Base-by-base conservation (phyloP, 2,888 invertebrate genomes). In the Phlogophora meticulosa region DNA sequence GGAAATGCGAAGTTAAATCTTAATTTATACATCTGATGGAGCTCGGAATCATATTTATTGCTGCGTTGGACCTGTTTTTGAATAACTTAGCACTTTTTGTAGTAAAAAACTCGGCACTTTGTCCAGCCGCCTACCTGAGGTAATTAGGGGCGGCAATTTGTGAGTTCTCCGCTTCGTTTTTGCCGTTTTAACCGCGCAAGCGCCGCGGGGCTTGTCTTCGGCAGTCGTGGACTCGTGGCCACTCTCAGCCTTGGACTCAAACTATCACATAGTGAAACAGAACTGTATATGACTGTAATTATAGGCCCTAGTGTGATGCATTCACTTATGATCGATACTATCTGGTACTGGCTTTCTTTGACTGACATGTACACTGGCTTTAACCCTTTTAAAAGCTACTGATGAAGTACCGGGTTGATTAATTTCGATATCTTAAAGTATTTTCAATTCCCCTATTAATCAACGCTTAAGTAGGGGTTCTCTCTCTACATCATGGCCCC, bases 81-180 rank as follows among this genome's bases (percentile, higher is more conserved):
- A 90, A 91, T 89, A 91, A 88, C 87, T 90, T 91, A 88, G 85
- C 92, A 90, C 92, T 87, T 89, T 90, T 90, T 90, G 74, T 85
- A 76, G 64, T 81, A 82, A 84, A 85, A 83, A 85, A 80, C 69
- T 59, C 65, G 79, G 75, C 80, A 83, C 83, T 88, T 88, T 87
- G 88, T 86, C 81, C 81, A 85, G 87, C 90, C 88, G 90, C 89
- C 90, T 92, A 92, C 92, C 92, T 91, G 91, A 60, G 85, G 91
- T 91, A 91, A 92, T 92, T 92, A 92, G 90, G 88, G 80, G 82
- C 81, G 87, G 88, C 90, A 90, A 92, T 92, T 92, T 92, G 91
- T 90, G 84, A 80, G 81, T 72, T 83, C 84, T 74, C 83, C 76
- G 83, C 77, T 76, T 81, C 83, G 82, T 87, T 88, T 88, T 85